A percentile compares a stretch with the other conserved stretches of the same genome.
These are phyloP conservation scores for Egretta garzetta DNA, from an alignment of 2,113 vertebrate genomes.

Conservation along the genomic window DNA sequence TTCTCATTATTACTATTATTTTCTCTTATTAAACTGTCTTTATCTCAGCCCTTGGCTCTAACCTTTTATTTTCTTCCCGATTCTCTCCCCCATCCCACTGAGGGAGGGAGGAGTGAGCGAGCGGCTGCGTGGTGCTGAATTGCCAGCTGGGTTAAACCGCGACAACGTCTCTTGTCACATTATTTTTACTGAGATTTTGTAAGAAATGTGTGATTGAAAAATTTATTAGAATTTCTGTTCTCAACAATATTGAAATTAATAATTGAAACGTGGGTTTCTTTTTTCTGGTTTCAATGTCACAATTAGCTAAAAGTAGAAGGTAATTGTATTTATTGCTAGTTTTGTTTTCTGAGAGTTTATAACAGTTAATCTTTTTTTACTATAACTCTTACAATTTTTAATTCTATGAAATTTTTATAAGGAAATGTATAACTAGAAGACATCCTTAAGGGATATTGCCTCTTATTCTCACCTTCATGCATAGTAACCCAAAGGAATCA, in stretches of 20 bases:
- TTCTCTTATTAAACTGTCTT: too few species aligned
- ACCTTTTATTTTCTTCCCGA: too few species aligned
- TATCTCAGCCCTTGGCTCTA: too few species aligned
- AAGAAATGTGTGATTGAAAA: background rate
- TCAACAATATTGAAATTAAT: background rate
- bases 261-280: background rate
- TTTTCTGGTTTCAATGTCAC: background rate
- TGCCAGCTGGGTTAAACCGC: too few species aligned
- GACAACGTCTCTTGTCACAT: background rate
- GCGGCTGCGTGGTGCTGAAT: too few species aligned
- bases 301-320: background rate
- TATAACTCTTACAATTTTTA: rapidly evolving
- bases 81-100: too few species aligned
- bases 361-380: background rate
- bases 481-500: background rate
- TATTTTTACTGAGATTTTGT: background rate
- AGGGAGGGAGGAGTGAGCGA: too few species aligned
- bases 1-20: too few species aligned
- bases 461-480: background rate
- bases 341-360: background rate
- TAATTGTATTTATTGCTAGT: background rate
- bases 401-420: background rate
- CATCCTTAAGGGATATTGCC: background rate
- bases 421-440: background rate
- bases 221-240: background rate